Conservation (phyloP, 2,888 invertebrate species). For the Dicyrtomina minuta region DNA sequence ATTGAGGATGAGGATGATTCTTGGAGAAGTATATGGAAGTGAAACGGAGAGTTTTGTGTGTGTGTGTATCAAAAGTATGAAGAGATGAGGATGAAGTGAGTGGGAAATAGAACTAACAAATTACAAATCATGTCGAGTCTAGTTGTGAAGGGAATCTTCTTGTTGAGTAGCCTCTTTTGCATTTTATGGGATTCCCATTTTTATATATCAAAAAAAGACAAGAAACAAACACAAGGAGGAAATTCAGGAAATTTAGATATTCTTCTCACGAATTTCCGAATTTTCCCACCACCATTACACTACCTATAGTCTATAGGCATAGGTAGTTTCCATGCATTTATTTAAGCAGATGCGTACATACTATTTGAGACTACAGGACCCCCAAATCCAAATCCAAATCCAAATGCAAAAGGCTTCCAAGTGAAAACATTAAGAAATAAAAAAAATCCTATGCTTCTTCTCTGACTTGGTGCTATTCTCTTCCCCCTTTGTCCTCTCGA, state of each 20-base stretch:
- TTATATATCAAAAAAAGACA: conserved; percentile 1
- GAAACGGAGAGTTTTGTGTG: neutral
- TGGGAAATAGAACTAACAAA: conserved; percentile 8
- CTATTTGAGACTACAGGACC: no score
- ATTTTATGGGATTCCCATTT: conserved; percentile 15
- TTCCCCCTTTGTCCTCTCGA: no score
- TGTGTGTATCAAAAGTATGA: neutral
- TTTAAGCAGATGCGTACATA: no score
- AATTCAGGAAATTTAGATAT: conserved; percentile 18
- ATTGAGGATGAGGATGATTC: neutral
- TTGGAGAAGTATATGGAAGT: neutral
- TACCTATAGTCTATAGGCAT: no score
- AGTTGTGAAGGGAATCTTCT: conserved; percentile 13
- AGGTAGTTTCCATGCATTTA: no score
- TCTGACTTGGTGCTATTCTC: no score
- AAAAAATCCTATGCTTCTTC: no score
- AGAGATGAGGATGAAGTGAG: neutral
- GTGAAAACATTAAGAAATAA: no score
- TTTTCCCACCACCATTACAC: no score
- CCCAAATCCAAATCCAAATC: no score
- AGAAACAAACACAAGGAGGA: neutral
- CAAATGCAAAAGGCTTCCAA: no score
- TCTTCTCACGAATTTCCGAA: conserved; percentile 6
- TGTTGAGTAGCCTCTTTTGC: conserved; percentile 15
- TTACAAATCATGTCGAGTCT: conserved; percentile 10